A percentile compares a stretch with the other conserved stretches of the same genome.
phyloP scores from a whole-genome alignment of 2,888 invertebrate genomes.

The Tryphoninae sp. region DNA sequence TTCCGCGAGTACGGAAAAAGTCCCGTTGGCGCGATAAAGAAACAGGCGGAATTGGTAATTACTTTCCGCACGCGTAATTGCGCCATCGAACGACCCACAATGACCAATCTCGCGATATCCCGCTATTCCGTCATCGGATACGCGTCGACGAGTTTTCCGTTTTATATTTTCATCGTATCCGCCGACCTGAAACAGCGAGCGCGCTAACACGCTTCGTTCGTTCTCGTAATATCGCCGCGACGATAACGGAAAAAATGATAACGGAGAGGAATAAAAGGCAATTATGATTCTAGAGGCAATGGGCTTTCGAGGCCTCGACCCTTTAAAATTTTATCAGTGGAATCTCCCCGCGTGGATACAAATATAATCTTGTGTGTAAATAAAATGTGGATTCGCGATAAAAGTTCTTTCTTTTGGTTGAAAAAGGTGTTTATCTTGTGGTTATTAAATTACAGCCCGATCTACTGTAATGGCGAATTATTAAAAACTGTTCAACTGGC shows the following conservation, averaged over 20 bases:
- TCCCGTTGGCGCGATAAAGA: not conserved
- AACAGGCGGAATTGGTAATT: not conserved
- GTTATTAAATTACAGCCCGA: constrained; percentile 71
- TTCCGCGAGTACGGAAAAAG: not conserved
- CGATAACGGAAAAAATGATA: constrained; percentile 12
- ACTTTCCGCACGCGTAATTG: not conserved
- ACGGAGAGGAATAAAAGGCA: not conserved
- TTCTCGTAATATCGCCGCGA: not conserved
- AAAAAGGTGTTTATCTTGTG: constrained; percentile 25
- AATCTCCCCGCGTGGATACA: no score
- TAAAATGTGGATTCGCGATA: no score
- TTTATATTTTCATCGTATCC: not conserved
- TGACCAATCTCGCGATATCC: not conserved
- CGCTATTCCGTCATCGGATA: not conserved
- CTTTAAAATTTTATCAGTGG: no score
- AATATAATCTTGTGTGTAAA: no score
- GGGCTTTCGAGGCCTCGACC: not conserved
- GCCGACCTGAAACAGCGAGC: not conserved
- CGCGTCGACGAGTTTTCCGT: not conserved
- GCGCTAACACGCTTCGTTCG: not conserved
- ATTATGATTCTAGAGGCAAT: not conserved
- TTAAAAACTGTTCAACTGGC: constrained; percentile 75
- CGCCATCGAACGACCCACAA: not conserved
- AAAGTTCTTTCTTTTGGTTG: no score
- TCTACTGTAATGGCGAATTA: constrained; percentile 77